phyloP scores from a whole-genome alignment of 2,888 invertebrate genomes.

The Papilio elwesi region DNA sequence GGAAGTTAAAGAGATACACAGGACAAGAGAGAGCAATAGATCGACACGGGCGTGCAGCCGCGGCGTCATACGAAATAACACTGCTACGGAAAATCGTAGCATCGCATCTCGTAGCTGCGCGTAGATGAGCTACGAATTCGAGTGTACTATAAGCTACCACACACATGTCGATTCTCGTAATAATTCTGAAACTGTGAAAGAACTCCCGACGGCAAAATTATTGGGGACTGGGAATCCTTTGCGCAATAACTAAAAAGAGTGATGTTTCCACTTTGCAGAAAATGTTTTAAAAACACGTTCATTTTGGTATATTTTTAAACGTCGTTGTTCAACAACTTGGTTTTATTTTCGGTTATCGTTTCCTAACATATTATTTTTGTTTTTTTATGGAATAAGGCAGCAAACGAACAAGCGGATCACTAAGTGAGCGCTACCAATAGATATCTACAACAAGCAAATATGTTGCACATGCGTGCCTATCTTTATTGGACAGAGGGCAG shows the following conservation, averaged over 20 bases:
- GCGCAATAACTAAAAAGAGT: slow-evolving; percentile 10
- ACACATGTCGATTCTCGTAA: slow-evolving; percentile 31
- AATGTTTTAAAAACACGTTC: slow-evolving; percentile 13
- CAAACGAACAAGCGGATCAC: too few species aligned
- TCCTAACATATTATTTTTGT: too few species aligned
- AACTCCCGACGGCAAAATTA: slow-evolving; percentile 29
- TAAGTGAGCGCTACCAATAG: too few species aligned
- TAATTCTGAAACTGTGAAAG: slow-evolving; percentile 22
- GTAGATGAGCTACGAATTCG: slow-evolving; percentile 40
- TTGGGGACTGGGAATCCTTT: slow-evolving; percentile 12
- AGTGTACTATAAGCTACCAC: slow-evolving; percentile 33
- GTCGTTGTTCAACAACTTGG: background rate
- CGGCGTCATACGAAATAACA: slow-evolving; percentile 41
- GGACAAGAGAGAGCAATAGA: slow-evolving; percentile 40
- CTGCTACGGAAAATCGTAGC: slow-evolving; percentile 41
- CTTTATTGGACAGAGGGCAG: too few species aligned
- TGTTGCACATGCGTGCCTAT: too few species aligned
- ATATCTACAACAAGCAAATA: too few species aligned
- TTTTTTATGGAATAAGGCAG: too few species aligned
- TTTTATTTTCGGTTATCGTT: background rate
- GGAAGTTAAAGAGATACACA: slow-evolving; percentile 38
- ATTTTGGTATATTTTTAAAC: background rate
- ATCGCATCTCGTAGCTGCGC: slow-evolving; percentile 41
- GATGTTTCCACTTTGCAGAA: slow-evolving; percentile 5
- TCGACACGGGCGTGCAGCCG: slow-evolving; percentile 39